Percentiles rank a stretch among this genome's conserved stretches.
These are phyloP conservation scores for Protula sp. DNA, from an alignment of 2,888 invertebrate species.

Conservation along the genomic window DNA sequence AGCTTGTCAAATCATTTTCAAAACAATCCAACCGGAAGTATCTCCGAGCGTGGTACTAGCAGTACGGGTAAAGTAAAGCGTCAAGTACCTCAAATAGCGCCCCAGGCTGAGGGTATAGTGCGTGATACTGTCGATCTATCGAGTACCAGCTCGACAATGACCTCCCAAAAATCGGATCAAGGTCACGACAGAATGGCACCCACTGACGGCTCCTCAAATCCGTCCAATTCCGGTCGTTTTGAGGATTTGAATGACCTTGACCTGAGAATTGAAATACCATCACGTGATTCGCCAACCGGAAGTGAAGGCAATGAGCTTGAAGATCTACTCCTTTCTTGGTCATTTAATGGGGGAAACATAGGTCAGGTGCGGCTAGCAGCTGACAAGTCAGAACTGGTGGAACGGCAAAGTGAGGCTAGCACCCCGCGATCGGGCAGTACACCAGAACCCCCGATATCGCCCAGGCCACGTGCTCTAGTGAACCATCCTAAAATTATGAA, in stretches of 20 bases:
- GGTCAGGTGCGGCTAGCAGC: neutral
- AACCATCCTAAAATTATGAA: slow-evolving; percentile 20
- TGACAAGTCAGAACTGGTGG: neutral
- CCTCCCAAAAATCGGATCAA: no score
- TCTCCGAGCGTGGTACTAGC: neutral
- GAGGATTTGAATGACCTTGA: neutral
- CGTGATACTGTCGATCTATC: neutral
- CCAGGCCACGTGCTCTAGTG: slow-evolving; percentile 9
- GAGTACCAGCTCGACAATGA: neutral
- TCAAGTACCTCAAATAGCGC: no score
- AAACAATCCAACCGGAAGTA: neutral
- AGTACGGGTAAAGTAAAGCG: neutral
- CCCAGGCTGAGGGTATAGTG: neutral
- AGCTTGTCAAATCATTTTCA: slow-evolving; percentile 1
- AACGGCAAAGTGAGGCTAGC: neutral
- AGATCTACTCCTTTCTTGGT: neutral
- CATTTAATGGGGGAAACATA: neutral
- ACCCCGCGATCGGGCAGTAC: slow-evolving; percentile 9
- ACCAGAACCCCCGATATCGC: slow-evolving; percentile 18
- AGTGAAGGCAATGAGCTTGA: neutral
- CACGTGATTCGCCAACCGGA: neutral
- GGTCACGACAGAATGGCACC: neutral
- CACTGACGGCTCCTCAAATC: no score
- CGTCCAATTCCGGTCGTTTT: neutral
- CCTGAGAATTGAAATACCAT: neutral